Evolutionary conservation across 1,140 invertebrate genomes (phyloP).

Genomic region (Stegodyphus mimosarum): DNA sequence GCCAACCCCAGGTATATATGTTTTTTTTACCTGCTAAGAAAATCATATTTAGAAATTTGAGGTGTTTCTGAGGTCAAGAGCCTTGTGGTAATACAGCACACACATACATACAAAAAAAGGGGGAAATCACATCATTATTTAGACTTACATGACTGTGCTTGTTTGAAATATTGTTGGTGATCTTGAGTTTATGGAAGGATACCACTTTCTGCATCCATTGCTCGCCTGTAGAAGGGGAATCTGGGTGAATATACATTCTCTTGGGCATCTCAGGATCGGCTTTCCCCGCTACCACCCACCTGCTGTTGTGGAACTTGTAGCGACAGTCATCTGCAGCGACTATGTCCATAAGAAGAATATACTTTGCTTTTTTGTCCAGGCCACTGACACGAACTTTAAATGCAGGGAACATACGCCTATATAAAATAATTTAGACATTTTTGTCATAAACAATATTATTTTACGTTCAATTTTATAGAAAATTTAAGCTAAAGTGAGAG

Average conservation of each 20-base stretch:
- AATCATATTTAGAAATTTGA: too few species aligned
- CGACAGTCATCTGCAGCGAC: conserved; percentile 69
- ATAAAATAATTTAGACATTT: background rate
- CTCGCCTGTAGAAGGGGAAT: conserved; percentile 96
- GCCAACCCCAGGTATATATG: too few species aligned
- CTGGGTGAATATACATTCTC: conserved; percentile 99
- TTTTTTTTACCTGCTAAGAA: too few species aligned
- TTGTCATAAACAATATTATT: too few species aligned
- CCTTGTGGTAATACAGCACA: too few species aligned
- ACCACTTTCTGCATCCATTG: conserved; percentile 99
- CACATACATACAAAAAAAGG: too few species aligned
- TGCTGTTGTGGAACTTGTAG: conserved; percentile 69
- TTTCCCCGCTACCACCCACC: conserved; percentile 83
- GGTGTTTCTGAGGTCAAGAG: too few species aligned
- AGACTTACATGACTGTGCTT: conserved; percentile 99
- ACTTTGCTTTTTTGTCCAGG: conserved; percentile 96
- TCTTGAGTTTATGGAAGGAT: conserved; percentile 98
- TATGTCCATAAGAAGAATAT: conserved; percentile 89
- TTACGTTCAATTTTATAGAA: too few species aligned
- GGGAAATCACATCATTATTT: background rate
- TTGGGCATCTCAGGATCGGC: conserved; percentile 99
- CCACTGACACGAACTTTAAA: conserved; percentile 97
- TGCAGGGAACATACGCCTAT: conserved; percentile 97
- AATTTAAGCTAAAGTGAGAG: too few species aligned
- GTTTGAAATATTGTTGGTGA: conserved; percentile 99